Percentiles rank a stretch among this genome's conserved stretches.
Evolutionary conservation across 2,888 invertebrate species (phyloP).

Genomic region (Pherbina coryleti): DNA sequence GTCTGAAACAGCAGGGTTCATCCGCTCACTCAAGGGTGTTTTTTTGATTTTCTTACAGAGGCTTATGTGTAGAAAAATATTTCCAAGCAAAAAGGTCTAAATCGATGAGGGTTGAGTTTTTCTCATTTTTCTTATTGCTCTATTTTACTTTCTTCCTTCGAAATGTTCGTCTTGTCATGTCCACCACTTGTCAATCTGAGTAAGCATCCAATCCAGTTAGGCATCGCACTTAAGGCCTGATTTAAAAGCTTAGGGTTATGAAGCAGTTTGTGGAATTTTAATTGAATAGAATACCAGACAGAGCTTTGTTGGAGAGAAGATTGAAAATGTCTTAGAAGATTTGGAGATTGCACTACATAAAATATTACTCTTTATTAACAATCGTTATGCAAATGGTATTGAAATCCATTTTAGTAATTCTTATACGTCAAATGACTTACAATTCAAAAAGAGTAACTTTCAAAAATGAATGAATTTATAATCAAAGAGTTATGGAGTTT

Average conservation of each 20-base stretch:
- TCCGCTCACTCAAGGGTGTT: neutral
- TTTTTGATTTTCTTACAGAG: neutral
- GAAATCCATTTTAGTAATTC: too few species aligned
- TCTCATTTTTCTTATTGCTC: neutral
- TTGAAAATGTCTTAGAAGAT: neutral
- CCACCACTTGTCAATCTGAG: neutral
- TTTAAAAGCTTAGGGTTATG: neutral
- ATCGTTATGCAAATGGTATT: too few species aligned
- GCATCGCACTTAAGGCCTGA: neutral
- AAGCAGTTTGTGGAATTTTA: neutral
- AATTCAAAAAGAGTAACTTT: too few species aligned
- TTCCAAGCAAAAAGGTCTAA: neutral
- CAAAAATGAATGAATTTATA: too few species aligned
- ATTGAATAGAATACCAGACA: neutral
- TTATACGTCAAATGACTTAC: too few species aligned
- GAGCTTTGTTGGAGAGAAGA: neutral
- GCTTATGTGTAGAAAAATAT: neutral
- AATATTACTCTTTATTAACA: too few species aligned
- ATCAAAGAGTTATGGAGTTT: too few species aligned
- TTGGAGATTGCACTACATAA: neutral
- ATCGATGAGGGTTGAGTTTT: neutral
- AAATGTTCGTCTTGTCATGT: neutral
- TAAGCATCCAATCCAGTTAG: neutral
- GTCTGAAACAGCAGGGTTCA: slow-evolving; percentile 1
- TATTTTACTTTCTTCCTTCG: too few species aligned